Conservation (phyloP, 2,888 invertebrate species). For the Eupithecia tripunctaria region DNA sequence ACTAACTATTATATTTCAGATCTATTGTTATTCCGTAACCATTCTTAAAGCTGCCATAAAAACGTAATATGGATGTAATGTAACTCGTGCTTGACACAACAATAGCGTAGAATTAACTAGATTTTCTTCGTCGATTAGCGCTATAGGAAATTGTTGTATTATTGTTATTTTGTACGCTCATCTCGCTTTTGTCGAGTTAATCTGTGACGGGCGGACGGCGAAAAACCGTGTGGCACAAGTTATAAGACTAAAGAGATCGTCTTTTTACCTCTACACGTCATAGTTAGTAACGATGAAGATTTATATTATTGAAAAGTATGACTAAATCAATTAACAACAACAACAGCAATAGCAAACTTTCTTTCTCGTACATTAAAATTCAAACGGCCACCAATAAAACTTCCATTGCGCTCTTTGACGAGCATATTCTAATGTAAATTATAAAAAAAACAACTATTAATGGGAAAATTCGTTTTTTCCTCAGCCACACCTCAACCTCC, state of each 20-base stretch:
- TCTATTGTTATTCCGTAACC: slow-evolving; percentile 23
- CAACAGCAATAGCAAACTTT: too few relatives aligned
- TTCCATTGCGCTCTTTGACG: neutral
- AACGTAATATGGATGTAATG: slow-evolving; percentile 43
- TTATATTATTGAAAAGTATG: too few relatives aligned
- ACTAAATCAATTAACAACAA: too few relatives aligned
- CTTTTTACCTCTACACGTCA: neutral
- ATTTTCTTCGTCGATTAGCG: slow-evolving; percentile 50
- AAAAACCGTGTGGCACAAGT: slow-evolving; percentile 31
- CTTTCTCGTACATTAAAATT: too few relatives aligned
- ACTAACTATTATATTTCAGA: neutral
- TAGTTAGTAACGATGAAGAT: neutral
- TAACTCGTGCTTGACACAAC: slow-evolving; percentile 48
- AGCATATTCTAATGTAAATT: neutral
- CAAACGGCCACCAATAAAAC: neutral
- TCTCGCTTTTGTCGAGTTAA: slow-evolving; percentile 50
- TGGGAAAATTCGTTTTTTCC: neutral
- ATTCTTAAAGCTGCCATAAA: slow-evolving; percentile 41
- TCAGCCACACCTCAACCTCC: too few relatives aligned
- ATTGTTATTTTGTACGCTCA: slow-evolving; percentile 59
- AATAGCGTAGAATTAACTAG: slow-evolving; percentile 46
- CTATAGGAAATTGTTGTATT: slow-evolving; percentile 50
- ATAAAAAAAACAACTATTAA: neutral
- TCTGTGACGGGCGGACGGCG: slow-evolving; percentile 47
- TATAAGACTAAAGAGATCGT: slow-evolving; percentile 24